phyloP scores from a whole-genome alignment of 2,113 vertebrate species.

The Cisticola juncidis region DNA sequence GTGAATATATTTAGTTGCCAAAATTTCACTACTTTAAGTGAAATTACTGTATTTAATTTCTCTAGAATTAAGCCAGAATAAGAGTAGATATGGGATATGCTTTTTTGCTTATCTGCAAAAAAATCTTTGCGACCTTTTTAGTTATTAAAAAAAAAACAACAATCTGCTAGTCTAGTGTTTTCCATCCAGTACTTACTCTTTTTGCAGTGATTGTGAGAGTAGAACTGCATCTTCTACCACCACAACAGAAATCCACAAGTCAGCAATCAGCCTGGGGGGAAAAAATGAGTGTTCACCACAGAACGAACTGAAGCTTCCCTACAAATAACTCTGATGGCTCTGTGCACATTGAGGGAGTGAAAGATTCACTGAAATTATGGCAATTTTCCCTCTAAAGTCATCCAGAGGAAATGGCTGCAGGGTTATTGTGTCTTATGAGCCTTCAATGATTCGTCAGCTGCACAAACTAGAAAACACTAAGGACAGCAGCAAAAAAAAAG shows the following conservation, averaged over 20 bases:
- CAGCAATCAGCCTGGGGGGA: background rate
- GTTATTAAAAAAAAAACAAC: background rate
- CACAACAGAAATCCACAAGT: background rate
- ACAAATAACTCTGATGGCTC: constrained; percentile 1
- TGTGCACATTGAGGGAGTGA: background rate
- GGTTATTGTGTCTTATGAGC: background rate
- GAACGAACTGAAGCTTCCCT: background rate
- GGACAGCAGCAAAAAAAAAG: background rate
- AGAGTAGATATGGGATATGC: rapidly evolving
- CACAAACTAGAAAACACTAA: constrained; percentile 18
- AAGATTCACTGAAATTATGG: constrained; percentile 5
- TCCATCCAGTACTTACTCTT: background rate
- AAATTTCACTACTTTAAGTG: background rate
- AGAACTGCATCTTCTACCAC: background rate
- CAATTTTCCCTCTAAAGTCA: constrained; percentile 40
- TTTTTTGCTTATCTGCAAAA: background rate
- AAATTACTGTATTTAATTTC: background rate
- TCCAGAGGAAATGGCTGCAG: constrained; percentile 4
- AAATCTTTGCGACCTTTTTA: background rate
- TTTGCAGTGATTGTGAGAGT: background rate
- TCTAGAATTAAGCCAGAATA: background rate
- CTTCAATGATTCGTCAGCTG: constrained; percentile 21
- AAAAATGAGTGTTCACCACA: background rate
- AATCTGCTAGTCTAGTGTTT: background rate
- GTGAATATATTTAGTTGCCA: background rate